Evolutionary conservation across 2,888 invertebrate genomes (phyloP).

Genomic region (Drosophila atripex): DNA sequence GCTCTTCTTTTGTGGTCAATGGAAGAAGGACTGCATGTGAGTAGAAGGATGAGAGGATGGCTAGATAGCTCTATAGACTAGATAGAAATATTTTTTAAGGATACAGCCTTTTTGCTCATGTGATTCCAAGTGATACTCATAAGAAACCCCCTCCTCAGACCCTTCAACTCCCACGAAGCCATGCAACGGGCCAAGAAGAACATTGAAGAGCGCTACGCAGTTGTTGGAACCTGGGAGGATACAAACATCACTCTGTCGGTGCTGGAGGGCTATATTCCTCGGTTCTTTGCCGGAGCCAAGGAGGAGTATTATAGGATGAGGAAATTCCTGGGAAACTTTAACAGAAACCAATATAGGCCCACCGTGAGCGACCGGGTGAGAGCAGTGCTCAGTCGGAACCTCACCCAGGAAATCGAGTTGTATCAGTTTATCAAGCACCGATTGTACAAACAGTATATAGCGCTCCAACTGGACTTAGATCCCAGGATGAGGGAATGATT

Average conservation of each 20-base stretch:
- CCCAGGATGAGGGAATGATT: slow-evolving; percentile 15
- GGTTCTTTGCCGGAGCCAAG: slow-evolving; percentile 91
- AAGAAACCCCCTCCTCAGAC: slow-evolving; percentile 84
- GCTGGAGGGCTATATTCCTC: slow-evolving; percentile 70
- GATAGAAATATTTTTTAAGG: neutral
- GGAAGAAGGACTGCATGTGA: slow-evolving; percentile 87
- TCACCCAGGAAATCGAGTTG: slow-evolving; percentile 94
- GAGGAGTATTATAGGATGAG: slow-evolving; percentile 87
- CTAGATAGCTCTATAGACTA: too few relatives aligned
- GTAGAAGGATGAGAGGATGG: slow-evolving; percentile 84
- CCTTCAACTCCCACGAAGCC: slow-evolving; percentile 92
- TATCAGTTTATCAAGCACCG: slow-evolving; percentile 94
- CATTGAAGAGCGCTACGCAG: slow-evolving; percentile 93
- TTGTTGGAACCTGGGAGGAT: slow-evolving; percentile 94
- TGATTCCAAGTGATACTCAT: slow-evolving; percentile 25
- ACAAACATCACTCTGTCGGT: slow-evolving; percentile 91
- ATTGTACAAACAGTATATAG: slow-evolving; percentile 90
- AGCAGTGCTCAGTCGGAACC: slow-evolving; percentile 90
- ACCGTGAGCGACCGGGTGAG: slow-evolving; percentile 92
- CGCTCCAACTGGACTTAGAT: slow-evolving; percentile 84
- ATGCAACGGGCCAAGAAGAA: slow-evolving; percentile 92
- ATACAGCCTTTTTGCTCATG: too few relatives aligned
- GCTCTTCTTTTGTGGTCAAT: slow-evolving; percentile 93
- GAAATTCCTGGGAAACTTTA: slow-evolving; percentile 58
- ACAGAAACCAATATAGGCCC: slow-evolving; percentile 90